phyloP scores from a whole-genome alignment of 2,888 invertebrate species.

The Leptothorax acervorum region DNA sequence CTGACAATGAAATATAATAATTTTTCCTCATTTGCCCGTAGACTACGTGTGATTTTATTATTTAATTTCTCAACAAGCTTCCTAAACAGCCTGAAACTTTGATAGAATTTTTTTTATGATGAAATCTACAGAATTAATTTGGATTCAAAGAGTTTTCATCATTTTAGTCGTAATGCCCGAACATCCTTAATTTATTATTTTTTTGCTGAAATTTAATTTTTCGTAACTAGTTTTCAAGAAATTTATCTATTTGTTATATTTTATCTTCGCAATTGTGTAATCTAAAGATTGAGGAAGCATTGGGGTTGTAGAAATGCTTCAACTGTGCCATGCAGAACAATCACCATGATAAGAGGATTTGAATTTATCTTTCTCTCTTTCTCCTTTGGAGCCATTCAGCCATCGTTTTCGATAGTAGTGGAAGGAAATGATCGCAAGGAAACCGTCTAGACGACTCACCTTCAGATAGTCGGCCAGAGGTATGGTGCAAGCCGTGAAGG shows the following conservation, averaged over 20 bases:
- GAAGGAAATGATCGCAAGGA: slow-evolving; percentile 80
- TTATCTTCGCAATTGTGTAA: background rate
- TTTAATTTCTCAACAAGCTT: no score
- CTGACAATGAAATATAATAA: no score
- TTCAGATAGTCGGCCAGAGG: slow-evolving; percentile 68
- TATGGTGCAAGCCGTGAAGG: slow-evolving; percentile 53
- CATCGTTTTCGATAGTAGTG: slow-evolving; percentile 16
- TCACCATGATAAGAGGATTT: background rate
- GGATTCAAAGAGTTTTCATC: no score
- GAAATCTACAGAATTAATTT: no score
- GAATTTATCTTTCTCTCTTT: background rate
- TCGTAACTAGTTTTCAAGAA: background rate
- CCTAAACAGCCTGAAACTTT: no score
- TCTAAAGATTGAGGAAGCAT: background rate
- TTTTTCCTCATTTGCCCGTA: no score
- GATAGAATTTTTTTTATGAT: no score
- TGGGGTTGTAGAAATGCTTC: background rate
- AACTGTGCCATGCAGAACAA: slow-evolving; percentile 18
- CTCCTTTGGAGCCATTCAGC: background rate
- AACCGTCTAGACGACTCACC: slow-evolving; percentile 79
- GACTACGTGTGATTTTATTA: no score
- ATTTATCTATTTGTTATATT: background rate
- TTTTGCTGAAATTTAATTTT: background rate
- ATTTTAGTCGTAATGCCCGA: no score
- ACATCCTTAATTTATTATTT: background rate